Evolutionary conservation across 92 coral and sea anemone genomes (phyloP), one percentile per base, ranked within the genome.

Genomic region (Blastomussa wellsi): DNA sequence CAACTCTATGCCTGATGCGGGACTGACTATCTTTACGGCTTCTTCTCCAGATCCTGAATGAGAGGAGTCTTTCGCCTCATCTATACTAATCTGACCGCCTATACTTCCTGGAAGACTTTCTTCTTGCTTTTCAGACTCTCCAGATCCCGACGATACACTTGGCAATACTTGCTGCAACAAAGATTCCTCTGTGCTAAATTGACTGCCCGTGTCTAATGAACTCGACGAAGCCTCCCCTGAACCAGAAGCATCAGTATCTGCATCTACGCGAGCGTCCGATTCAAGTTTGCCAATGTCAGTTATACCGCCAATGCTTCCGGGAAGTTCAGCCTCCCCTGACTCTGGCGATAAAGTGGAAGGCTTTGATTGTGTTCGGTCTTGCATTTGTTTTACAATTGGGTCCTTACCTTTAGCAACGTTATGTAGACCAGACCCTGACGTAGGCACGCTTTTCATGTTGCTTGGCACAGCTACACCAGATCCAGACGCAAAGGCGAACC

Each of bases 361-460:
- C 64, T 36, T 32, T 14, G 71, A 37, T 32, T 22, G 35, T 65
- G 78, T 35, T 76, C 24, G 75, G 17, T 75, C 76, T 62, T 76
- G 52, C 29, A 32, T 28, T 48, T 60, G 35, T 15, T 62, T 44
- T 44, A n/a, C 42, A 16, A 37, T 55, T 11, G 83, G 77, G 32
- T 52, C 51, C n/a, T 60, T 74, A 22, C 60, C 62, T 41, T 39
- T 26, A 44, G 77, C 26, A 77, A 33, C 70, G 15, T 72, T 41
- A 15, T 76, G 44, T 38, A 82, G 59, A n/a, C 93, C 90, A 16
- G 90, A 86, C 66, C 93, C 93, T 47, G 90, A 90, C 26, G 41
- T 78, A 65, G 84, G 67, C 15, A 28, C 68, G 14, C 15, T 20
- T 35, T 82, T 37, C 19, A 33, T 42, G 38, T 16, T 77, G 66